A percentile compares a stretch with the other conserved stretches of the same genome.
These are phyloP conservation scores for Eremophila alpestris DNA, from an alignment of 2,797 vertebrate species.

Conservation along the genomic window DNA sequence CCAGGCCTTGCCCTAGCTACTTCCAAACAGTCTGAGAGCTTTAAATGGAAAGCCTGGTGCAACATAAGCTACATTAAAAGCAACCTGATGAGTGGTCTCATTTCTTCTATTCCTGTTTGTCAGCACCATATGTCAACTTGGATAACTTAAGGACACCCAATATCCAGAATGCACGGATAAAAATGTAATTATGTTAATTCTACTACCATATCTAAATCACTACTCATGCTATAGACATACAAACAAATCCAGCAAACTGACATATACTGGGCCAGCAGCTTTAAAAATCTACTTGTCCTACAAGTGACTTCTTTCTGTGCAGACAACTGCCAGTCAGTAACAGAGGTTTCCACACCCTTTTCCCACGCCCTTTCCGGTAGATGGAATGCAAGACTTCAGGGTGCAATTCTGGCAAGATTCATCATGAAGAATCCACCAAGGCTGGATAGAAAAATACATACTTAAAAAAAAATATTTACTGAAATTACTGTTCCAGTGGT, in stretches of 20 bases:
- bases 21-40: not conserved
- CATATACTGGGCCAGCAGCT: not conserved
- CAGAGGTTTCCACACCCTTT: not conserved
- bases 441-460: not conserved
- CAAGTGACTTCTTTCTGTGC: not conserved
- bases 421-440: not conserved
- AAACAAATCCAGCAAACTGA: not conserved
- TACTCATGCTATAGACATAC: not conserved
- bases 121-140: not conserved
- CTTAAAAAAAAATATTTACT: not conserved
- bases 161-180: not conserved
- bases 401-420: not conserved
- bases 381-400: not conserved
- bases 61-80: not conserved
- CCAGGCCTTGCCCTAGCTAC: not conserved
- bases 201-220: not conserved
- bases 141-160: not conserved
- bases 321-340: not conserved
- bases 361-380: not conserved
- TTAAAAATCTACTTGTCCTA: not conserved
- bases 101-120: not conserved
- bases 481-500: not conserved
- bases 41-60: not conserved
- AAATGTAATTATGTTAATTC: not conserved
- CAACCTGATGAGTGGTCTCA: not conserved